These are phyloP conservation scores for Sebastes steindachneri DNA, from an alignment of 2,797 vertebrate species.

Conservation along the genomic window DNA sequence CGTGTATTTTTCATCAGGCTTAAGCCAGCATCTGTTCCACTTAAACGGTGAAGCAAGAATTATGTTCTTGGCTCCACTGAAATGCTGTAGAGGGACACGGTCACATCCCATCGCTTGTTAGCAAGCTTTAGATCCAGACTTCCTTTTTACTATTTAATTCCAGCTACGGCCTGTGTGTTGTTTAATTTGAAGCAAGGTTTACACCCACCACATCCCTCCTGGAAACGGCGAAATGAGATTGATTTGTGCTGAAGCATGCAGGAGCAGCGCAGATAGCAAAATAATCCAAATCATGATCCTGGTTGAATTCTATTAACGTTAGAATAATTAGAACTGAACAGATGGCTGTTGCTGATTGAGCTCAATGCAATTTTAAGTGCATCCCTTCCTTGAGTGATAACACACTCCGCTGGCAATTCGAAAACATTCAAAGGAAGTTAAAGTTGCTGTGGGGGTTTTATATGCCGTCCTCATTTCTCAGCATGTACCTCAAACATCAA, in stretches of 20 bases:
- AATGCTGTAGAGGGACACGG: slow-evolving; percentile 41
- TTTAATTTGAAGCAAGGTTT: slow-evolving; percentile 34
- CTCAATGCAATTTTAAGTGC: slow-evolving; percentile 33
- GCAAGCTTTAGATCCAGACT: slow-evolving; percentile 24
- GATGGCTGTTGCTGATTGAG: slow-evolving; percentile 54
- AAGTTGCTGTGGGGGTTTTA: background rate
- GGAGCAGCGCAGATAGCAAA: slow-evolving; percentile 19
- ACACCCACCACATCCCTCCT: slow-evolving; percentile 20
- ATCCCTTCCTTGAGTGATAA: slow-evolving; percentile 17
- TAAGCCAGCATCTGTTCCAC: slow-evolving; percentile 56
- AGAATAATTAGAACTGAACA: slow-evolving; percentile 58
- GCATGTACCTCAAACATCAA: background rate
- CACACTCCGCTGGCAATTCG: background rate
- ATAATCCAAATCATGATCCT: slow-evolving; percentile 45
- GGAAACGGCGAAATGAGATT: slow-evolving; percentile 39
- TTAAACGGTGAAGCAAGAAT: slow-evolving; percentile 49
- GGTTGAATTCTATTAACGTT: slow-evolving; percentile 62
- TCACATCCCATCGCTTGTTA: slow-evolving; percentile 43
- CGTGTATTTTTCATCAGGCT: slow-evolving; percentile 27
- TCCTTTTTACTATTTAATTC: slow-evolving; percentile 37
- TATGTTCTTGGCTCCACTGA: slow-evolving; percentile 31
- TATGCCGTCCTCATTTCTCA: background rate
- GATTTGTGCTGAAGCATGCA: slow-evolving; percentile 43
- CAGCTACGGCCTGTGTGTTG: slow-evolving; percentile 14
- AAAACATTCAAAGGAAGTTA: background rate